Base-by-base conservation (phyloP, 2,797 vertebrate genomes). In the Buphagus erythrorhynchus region DNA sequence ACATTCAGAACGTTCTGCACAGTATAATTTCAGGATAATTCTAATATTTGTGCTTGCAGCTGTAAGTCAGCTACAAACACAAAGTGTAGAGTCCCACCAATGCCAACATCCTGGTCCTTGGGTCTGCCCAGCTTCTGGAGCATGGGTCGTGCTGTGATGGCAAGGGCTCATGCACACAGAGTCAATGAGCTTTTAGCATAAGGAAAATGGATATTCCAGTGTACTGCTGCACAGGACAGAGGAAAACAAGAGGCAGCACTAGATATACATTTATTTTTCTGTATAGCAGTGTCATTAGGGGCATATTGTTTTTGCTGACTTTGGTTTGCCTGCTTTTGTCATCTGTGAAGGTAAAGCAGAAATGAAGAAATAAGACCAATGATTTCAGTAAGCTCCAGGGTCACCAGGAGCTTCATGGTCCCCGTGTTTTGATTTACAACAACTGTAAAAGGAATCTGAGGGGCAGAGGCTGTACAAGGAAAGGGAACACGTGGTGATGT, bases 1-100 rank as follows among this genome's bases (percentile, higher is more conserved):
- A 45, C 14, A 57, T 28, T 16, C 35, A 49, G 49, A 18, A 35
- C 0, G 0, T 28, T 26, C 42, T 11, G 9, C 3, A 0, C 0
- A 9, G 4, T 12, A 26, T 38, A 38, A 40, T 65, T 78, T 49
- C 58, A 40, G 42, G 29, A 8, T 31, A n/a, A 68, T 28, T 36
- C 2, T 12, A 14, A 7, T 18, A 59, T 68, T 62, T 65, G 16
- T 72, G 38, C 26, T n/a, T 15, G n/a, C 40, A 69, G 69, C 21
- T 31, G 2, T 2, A 16, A n/a, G 5, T 10, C 40, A 62, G 24
- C 48, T 16, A 15, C 61, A 54, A n/a, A 43, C 3, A 4, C 6
- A 36, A n/a, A 40, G 25, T 2, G 16, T 12, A 19, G 66, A 35
- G n/a, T 20, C 18, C 55, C 36, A 43, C 4, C 42, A 46, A 3